Conservation (phyloP, 2,888 invertebrate species). For the Galeruca laticollis region DNA sequence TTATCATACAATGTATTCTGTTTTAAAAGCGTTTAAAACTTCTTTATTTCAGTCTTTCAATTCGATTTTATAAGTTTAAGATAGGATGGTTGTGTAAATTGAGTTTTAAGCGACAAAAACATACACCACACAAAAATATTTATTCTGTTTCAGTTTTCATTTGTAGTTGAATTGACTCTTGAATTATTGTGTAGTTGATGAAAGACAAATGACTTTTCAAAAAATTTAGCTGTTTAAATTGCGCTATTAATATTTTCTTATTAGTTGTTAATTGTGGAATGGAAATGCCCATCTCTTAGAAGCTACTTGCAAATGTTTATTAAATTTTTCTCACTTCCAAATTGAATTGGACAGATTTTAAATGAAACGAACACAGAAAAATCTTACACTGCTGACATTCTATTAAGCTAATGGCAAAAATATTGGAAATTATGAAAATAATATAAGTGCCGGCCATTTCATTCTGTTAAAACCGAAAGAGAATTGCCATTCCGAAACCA, state of each 20-base stretch:
- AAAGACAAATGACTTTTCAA: too few relatives aligned
- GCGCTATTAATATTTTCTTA: too few relatives aligned
- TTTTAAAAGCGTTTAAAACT: background rate
- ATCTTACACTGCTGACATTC: constrained; percentile 12
- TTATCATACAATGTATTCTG: background rate
- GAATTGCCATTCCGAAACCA: constrained; percentile 14
- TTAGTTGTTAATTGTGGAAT: too few relatives aligned
- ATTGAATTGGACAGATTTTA: constrained; percentile 6
- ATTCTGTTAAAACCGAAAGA: constrained; percentile 28
- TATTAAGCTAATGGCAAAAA: constrained; percentile 29
- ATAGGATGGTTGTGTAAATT: background rate
- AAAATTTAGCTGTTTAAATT: too few relatives aligned
- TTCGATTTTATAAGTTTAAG: background rate
- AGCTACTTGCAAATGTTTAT: too few relatives aligned
- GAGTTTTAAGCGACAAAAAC: background rate
- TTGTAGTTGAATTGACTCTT: too few relatives aligned
- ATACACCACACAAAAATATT: too few relatives aligned
- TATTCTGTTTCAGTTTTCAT: too few relatives aligned
- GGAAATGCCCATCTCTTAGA: too few relatives aligned
- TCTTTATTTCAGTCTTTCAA: background rate
- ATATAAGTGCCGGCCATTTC: constrained; percentile 8
- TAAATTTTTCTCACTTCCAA: constrained; percentile 3
- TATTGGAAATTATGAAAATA: constrained; percentile 19
- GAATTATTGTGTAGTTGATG: too few relatives aligned
- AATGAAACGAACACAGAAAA: constrained; percentile 7